Evolutionary conservation across 2,113 vertebrate species (phyloP).

Genomic region (Chelonoidis abingdonii): DNA sequence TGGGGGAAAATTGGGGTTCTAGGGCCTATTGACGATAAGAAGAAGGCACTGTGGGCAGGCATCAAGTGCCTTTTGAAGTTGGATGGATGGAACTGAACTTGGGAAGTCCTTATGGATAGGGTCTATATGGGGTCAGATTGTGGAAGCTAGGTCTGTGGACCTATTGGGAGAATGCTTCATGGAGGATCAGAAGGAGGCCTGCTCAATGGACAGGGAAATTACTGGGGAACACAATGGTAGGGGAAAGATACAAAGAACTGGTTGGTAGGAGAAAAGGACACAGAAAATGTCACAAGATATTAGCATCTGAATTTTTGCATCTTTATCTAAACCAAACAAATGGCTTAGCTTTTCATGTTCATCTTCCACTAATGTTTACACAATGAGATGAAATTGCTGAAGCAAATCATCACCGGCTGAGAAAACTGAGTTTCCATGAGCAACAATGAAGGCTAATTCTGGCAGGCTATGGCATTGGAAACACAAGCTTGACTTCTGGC

Average conservation of each 20-base stretch:
- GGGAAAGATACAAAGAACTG: not conserved
- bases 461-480: slow-evolving; percentile 26
- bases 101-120: not conserved
- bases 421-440: slow-evolving; percentile 28
- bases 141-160: too few relatives aligned
- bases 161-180: too few relatives aligned
- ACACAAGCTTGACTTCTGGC: not conserved
- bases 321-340: not conserved
- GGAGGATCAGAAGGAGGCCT: too few relatives aligned
- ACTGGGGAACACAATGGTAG: not conserved
- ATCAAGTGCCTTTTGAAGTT: not conserved
- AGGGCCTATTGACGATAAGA: not conserved
- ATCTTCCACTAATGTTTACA: fast-evolving
- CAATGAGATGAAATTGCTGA: slow-evolving; percentile 21
- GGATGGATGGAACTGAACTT: not conserved
- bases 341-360: not conserved
- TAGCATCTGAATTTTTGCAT: not conserved
- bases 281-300: not conserved
- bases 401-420: not conserved
- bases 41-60: not conserved
- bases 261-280: not conserved
- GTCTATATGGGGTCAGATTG: not conserved
- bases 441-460: not conserved
- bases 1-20: not conserved
- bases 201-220: not conserved